phyloP scores from a whole-genome alignment of 2,113 vertebrate genomes.

The Arothron firmamentum region DNA sequence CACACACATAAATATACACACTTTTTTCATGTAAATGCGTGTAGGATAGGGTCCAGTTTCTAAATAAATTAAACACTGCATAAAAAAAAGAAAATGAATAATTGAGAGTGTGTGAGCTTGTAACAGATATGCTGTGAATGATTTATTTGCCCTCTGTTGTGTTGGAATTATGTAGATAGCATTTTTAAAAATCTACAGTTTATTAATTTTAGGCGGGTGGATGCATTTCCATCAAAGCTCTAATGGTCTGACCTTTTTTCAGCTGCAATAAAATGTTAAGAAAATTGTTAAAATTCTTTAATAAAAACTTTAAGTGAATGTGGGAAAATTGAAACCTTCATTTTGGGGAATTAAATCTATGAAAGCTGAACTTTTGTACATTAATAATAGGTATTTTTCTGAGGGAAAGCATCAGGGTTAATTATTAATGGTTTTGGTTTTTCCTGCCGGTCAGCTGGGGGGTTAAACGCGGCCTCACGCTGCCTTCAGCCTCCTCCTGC shows the following conservation, averaged over 20 bases:
- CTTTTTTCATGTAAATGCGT: too few relatives aligned
- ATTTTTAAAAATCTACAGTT: too few relatives aligned
- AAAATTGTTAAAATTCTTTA: not conserved
- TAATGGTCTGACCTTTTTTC: too few relatives aligned
- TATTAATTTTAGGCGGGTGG: not conserved
- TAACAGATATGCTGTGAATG: constrained; percentile 53
- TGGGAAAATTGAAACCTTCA: too few relatives aligned
- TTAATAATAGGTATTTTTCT: not conserved
- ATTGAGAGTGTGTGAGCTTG: too few relatives aligned
- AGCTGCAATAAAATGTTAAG: too few relatives aligned
- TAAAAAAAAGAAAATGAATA: not conserved
- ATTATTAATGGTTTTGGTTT: not conserved
- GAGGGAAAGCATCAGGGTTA: too few relatives aligned
- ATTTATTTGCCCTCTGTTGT: constrained; percentile 54
- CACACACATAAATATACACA: too few relatives aligned
- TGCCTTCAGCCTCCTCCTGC: not conserved
- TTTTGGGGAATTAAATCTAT: too few relatives aligned
- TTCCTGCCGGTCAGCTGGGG: not conserved
- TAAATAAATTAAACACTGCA: too few relatives aligned
- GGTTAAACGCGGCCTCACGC: constrained; percentile 12
- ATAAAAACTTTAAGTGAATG: too few relatives aligned
- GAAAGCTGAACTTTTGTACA: not conserved
- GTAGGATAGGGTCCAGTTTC: too few relatives aligned
- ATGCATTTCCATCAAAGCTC: not conserved
- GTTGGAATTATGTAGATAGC: constrained; percentile 1